Percentiles rank a stretch among this genome's conserved stretches.
phyloP scores from a whole-genome alignment of 2,113 vertebrate genomes.

The Hemibagrus wyckioides region DNA sequence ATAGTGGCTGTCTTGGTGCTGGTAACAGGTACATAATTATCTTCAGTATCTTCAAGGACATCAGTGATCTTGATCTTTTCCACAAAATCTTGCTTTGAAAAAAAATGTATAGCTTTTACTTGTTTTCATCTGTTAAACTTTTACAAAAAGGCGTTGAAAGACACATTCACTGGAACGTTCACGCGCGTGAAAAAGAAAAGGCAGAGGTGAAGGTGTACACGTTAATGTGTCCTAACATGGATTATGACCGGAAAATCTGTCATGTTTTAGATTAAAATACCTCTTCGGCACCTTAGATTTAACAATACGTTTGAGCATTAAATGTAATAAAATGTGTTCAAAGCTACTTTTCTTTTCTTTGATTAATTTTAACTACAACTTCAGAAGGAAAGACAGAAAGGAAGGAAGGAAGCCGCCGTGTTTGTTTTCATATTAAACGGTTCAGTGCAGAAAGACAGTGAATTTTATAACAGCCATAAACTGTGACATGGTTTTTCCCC shows the following conservation, averaged over 20 bases:
- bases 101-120: not conserved
- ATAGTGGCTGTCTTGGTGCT: not conserved
- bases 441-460: not conserved
- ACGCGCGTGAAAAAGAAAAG: not conserved
- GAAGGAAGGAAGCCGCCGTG: not conserved
- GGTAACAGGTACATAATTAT: slow-evolving; percentile 27
- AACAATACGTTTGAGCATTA: not conserved
- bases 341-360: no score
- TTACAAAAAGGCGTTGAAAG: not conserved
- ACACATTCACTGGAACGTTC: no score
- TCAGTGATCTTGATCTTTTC: accelerated
- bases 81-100: no score
- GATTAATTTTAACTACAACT: not conserved
- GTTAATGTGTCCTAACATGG: not conserved
- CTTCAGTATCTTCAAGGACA: not conserved
- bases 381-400: not conserved
- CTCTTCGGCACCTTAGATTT: not conserved
- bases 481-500: not conserved
- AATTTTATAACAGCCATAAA: no score
- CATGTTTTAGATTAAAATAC: not conserved
- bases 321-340: not conserved
- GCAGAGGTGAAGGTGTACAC: not conserved
- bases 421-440: not conserved
- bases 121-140: not conserved
- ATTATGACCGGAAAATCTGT: not conserved